Evolutionary conservation across 35 echinoderm and acorn worm genomes (phyloP).

Genomic region (Antedon bifida): DNA sequence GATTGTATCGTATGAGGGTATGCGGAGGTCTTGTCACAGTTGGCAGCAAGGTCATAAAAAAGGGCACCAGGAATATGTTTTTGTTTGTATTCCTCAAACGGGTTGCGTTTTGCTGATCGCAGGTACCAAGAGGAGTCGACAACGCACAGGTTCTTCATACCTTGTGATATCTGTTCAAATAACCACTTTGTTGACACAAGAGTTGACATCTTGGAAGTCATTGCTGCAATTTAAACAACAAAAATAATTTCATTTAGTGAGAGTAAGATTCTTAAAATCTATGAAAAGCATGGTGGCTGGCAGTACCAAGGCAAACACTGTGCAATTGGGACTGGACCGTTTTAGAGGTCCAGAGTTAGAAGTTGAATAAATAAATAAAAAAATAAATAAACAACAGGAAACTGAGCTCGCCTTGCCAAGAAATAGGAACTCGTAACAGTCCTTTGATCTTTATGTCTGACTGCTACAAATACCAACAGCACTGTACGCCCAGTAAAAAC

Average conservation of each 20-base stretch:
- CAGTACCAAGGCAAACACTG: too few relatives aligned
- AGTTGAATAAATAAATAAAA: too few relatives aligned
- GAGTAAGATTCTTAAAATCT: too few relatives aligned
- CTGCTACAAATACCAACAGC: too few relatives aligned
- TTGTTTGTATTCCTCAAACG: slow-evolving; percentile 35
- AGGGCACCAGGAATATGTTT: slow-evolving; percentile 61
- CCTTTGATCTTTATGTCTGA: too few relatives aligned
- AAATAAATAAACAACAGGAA: too few relatives aligned
- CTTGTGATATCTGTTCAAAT: slow-evolving; percentile 33
- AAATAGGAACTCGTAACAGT: too few relatives aligned
- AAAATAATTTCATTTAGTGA: background rate
- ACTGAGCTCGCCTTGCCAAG: too few relatives aligned
- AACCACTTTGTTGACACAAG: slow-evolving; percentile 56
- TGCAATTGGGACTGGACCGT: too few relatives aligned
- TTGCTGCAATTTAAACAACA: background rate
- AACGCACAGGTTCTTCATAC: slow-evolving; percentile 33
- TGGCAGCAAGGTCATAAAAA: slow-evolving; percentile 53
- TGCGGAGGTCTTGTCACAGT: slow-evolving; percentile 7
- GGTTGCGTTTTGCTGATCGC: slow-evolving; percentile 16
- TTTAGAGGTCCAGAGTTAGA: too few relatives aligned
- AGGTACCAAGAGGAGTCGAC: slow-evolving; percentile 52
- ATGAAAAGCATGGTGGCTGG: too few relatives aligned
- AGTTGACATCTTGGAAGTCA: slow-evolving; percentile 7
- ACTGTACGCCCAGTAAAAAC: too few relatives aligned
- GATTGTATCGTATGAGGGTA: slow-evolving; percentile 56